A percentile compares a stretch with the other conserved stretches of the same genome.
These are phyloP conservation scores for Drosophila crucigera DNA, from an alignment of 2,888 invertebrate genomes.

Conservation along the genomic window DNA sequence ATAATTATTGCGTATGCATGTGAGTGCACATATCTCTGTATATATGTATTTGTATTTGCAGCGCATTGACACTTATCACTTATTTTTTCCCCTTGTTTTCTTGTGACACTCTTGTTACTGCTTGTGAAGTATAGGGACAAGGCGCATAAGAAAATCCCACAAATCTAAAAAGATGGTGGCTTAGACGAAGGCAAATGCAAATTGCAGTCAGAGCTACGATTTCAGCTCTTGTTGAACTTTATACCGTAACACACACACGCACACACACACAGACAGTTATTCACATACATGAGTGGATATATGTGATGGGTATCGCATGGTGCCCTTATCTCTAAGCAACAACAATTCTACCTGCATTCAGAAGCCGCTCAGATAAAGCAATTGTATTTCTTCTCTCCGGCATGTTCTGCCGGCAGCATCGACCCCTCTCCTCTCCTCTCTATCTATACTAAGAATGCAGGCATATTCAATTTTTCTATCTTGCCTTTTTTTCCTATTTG, in stretches of 20 bases:
- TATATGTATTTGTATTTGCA: not conserved
- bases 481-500: conserved; percentile 4
- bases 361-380: conserved; percentile 39
- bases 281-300: conserved; percentile 11
- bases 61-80: conserved; percentile 29
- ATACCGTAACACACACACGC: not conserved
- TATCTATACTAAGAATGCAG: conserved; percentile 38
- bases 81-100: conserved; percentile 35
- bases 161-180: conserved; percentile 52
- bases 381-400: conserved; percentile 31
- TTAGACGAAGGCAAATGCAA: conserved; percentile 32
- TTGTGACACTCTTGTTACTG: conserved; percentile 32
- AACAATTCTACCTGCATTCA: conserved; percentile 50
- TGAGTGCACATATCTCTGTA: not conserved
- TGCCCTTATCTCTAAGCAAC: conserved; percentile 47
- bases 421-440: conserved; percentile 11
- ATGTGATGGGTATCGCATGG: conserved; percentile 10
- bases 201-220: not conserved
- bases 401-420: conserved; percentile 22
- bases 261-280: not conserved
- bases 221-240: conserved; percentile 17
- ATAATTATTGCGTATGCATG: conserved; percentile 14
- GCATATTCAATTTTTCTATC: conserved; percentile 52
- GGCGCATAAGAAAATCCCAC: conserved; percentile 24
- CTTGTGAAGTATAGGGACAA: conserved; percentile 29